Evolutionary conservation across 1,140 invertebrate genomes (phyloP).

Genomic region (Antheraea pernyi): DNA sequence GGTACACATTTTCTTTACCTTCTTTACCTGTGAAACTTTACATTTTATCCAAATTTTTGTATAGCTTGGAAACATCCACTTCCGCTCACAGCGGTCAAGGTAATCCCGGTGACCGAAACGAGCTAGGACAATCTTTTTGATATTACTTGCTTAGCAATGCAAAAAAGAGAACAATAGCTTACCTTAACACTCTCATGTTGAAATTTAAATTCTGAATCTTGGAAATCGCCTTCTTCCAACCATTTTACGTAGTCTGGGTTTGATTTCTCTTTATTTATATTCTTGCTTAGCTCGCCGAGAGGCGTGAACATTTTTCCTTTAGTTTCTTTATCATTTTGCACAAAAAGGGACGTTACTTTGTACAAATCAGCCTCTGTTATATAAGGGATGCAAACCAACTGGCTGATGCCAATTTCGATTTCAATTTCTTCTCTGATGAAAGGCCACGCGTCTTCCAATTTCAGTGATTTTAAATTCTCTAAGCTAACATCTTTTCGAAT

Average conservation of each 20-base stretch:
- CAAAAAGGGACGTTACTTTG: constrained; percentile 69
- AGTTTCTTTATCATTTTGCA: constrained; percentile 66
- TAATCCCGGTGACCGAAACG: background rate
- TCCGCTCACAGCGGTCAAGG: constrained; percentile 4
- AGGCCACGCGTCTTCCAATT: constrained; percentile 76
- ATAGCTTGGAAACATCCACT: too few relatives aligned
- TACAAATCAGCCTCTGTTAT: constrained; percentile 75
- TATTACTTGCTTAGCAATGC: background rate
- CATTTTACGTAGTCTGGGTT: constrained; percentile 63
- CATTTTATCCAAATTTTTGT: too few relatives aligned
- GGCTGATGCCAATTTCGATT: constrained; percentile 71
- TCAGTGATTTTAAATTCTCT: constrained; percentile 66
- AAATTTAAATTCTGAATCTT: constrained; percentile 71
- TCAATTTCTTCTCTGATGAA: constrained; percentile 78
- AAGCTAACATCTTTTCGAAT: constrained; percentile 75
- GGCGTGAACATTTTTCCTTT: constrained; percentile 74
- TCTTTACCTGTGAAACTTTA: too few relatives aligned
- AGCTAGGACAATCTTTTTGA: background rate
- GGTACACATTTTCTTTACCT: too few relatives aligned
- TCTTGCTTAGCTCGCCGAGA: constrained; percentile 63
- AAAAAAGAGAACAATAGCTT: constrained; percentile 8
- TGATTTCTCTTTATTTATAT: constrained; percentile 66
- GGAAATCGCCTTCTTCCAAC: constrained; percentile 59
- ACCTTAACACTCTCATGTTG: constrained; percentile 78
- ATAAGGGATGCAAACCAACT: constrained; percentile 75